A percentile compares a stretch with the other conserved stretches of the same genome.
Evolutionary conservation across 92 coral and sea anemone genomes (phyloP).

Genomic region (Paramuricea clavata): DNA sequence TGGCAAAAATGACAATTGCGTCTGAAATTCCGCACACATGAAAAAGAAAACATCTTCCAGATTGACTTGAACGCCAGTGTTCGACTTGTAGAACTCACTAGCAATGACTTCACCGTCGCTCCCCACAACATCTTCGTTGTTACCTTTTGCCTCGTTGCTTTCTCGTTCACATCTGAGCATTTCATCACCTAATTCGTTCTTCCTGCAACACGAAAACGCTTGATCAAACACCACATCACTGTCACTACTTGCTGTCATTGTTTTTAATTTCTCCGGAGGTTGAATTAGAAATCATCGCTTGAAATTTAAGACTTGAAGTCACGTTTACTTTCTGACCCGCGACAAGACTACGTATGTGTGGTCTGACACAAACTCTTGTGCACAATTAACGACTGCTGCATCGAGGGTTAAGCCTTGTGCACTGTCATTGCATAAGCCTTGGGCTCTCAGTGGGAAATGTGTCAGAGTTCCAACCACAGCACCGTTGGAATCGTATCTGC

Average conservation of each 20-base stretch:
- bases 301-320: slow-evolving; percentile 54
- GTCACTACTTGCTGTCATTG: neutral
- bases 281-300: slow-evolving; percentile 24
- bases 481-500: slow-evolving; percentile 42
- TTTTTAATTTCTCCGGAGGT: slow-evolving; percentile 25
- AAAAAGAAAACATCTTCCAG: slow-evolving; percentile 8
- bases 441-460: slow-evolving; percentile 66
- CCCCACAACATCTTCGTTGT: neutral
- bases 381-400: slow-evolving; percentile 64
- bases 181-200: neutral
- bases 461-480: slow-evolving; percentile 42
- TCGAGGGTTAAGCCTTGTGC: too few relatives aligned
- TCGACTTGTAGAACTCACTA: neutral
- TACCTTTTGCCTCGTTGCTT: neutral
- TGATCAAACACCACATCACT: neutral
- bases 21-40: neutral
- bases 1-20: neutral
- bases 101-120: neutral
- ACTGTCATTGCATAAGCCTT: too few relatives aligned
- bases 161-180: slow-evolving; percentile 11
- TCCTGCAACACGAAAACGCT: slow-evolving; percentile 48
- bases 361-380: slow-evolving; percentile 65
- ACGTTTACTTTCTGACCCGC: slow-evolving; percentile 42
- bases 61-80: slow-evolving; percentile 1
- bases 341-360: slow-evolving; percentile 50